A percentile compares a stretch with the other conserved stretches of the same genome.
These are phyloP conservation scores for Kuschelorhynchus macadamiae DNA, from an alignment of 2,888 invertebrate genomes.

Conservation along the genomic window DNA sequence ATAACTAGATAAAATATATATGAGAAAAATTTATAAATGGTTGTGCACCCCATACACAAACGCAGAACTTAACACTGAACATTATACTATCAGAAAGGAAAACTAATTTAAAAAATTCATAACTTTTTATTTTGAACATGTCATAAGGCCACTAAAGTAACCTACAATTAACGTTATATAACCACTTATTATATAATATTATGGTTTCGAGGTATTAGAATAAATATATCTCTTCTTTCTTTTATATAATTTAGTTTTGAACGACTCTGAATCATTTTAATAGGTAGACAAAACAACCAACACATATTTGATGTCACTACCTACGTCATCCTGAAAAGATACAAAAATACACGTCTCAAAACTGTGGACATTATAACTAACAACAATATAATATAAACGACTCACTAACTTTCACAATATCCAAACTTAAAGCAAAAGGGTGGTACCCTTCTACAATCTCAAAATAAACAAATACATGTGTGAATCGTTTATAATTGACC, in stretches of 20 bases:
- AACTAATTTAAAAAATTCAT: too few species aligned
- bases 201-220: conserved; percentile 36
- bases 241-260: conserved; percentile 13
- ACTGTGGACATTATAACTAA: not conserved
- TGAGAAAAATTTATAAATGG: conserved; percentile 54
- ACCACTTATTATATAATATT: too few species aligned
- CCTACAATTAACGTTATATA: too few species aligned
- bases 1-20: conserved; percentile 49
- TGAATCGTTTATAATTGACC: conserved; percentile 4
- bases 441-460: too few species aligned
- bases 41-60: conserved; percentile 58
- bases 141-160: too few species aligned
- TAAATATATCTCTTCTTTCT: conserved; percentile 26
- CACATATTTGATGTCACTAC: conserved; percentile 76
- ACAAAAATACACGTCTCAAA: conserved; percentile 22
- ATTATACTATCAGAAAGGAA: too few species aligned
- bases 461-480: too few species aligned
- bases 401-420: not conserved
- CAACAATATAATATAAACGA: not conserved
- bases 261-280: conserved; percentile 36
- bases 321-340: conserved; percentile 77
- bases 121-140: too few species aligned
- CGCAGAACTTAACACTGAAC: too few species aligned
- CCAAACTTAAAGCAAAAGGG: too few species aligned
- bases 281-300: conserved; percentile 64